Base-by-base conservation (phyloP, 2,797 vertebrate genomes). In the Molossus molossus region DNA sequence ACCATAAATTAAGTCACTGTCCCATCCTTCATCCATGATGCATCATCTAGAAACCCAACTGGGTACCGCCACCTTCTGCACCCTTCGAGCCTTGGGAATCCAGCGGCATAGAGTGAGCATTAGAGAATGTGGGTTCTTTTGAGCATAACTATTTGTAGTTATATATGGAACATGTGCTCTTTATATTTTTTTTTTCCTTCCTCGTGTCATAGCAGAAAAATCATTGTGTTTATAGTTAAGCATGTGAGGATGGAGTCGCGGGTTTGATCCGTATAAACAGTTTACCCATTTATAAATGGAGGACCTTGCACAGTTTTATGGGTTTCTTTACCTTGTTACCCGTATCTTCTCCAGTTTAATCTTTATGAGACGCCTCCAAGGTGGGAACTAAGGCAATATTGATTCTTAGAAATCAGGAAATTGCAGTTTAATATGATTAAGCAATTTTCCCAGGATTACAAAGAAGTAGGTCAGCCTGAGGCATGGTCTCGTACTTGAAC, bases 391-490 rank as follows among this genome's bases (percentile, higher is more conserved):
- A 45, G 45, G 5, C 33, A 81, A 65, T 23, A 91, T 6, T 87
- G 57, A 64, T 64, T 75, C 50, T 94, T 88, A 91, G 37, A 90
- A 96, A 93, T 40, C 53, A 90, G 37, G 29, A 82, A 96, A 87
- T 48, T 73, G 15, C 29, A 20, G 13, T 45, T 65, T 86, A 79
- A 70, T n/a, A 77, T 20, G 37, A 91, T 64, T 86, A 95, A 77
- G 6, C 10, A 90, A 80, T 72, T 79, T 55, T 12, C 50, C 67
- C 23, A 40, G 58, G 27, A 87, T 86, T 72, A 80, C 18, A 88
- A 80, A 76, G n/a, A 83, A 79, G 37, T 23, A 73, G 9, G 55
- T 95, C 18, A 9, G 29, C 72, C 50, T 60, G 65, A 82, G 50
- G 27, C 13, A 64, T 9, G 3, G 18, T 77, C 25, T 86, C 23